These are phyloP conservation scores for Cricetomys ansorgei DNA, from an alignment of 2,113 vertebrate genomes.

Conservation along the genomic window DNA sequence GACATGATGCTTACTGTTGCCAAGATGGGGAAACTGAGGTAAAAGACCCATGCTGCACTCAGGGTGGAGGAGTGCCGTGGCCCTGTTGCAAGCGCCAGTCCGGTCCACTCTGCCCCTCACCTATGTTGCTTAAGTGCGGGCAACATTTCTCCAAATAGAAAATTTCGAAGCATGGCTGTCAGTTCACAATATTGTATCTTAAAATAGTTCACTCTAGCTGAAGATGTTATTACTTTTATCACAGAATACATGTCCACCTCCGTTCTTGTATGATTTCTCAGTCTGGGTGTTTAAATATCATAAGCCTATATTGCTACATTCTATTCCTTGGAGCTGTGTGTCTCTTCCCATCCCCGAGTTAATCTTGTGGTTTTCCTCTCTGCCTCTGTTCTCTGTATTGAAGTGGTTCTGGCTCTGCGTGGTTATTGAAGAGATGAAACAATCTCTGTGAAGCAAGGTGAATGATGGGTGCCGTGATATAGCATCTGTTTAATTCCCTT, in stretches of 20 bases:
- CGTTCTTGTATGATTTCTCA: neutral
- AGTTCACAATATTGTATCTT: neutral
- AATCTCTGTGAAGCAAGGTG: neutral
- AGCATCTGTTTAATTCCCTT: neutral
- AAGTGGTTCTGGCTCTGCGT: neutral
- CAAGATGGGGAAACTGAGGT: neutral
- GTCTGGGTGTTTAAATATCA: neutral
- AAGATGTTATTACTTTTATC: constrained; percentile 5
- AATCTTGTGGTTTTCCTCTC: neutral
- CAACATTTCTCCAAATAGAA: neutral
- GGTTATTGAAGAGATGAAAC: neutral
- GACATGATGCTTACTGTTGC: neutral
- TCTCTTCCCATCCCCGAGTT: neutral
- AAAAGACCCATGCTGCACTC: neutral
- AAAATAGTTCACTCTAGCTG: constrained; percentile 11
- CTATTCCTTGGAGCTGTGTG: neutral
- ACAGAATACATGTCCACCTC: neutral
- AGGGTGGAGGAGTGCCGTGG: neutral
- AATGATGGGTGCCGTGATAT: too few species aligned
- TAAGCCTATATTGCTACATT: neutral
- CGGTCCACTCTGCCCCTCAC: neutral
- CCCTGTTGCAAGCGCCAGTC: too few species aligned
- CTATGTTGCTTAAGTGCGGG: neutral
- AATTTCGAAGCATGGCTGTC: neutral
- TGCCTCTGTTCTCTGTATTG: neutral